phyloP scores from a whole-genome alignment of 2,113 vertebrate species.

The Polyodon spathula region DNA sequence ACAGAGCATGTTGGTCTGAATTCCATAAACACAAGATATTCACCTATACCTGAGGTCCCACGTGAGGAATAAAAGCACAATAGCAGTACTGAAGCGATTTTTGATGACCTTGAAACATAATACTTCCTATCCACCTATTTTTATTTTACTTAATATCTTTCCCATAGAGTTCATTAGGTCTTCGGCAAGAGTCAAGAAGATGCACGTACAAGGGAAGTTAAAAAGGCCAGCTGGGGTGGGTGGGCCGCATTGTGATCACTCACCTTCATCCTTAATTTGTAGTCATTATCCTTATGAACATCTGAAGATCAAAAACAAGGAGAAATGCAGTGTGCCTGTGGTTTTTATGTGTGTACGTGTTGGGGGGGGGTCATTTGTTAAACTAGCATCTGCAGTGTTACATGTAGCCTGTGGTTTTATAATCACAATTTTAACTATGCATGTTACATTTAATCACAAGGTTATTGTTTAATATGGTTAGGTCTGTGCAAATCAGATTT shows the following conservation, averaged over 20 bases:
- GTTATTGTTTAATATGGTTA: constrained; percentile 59
- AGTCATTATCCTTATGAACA: constrained; percentile 71
- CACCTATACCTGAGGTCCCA: not conserved
- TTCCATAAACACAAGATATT: not conserved
- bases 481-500: constrained; percentile 59
- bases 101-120: constrained; percentile 1
- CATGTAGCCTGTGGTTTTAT: too few relatives aligned
- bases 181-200: constrained; percentile 48
- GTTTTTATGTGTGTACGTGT: constrained; percentile 28
- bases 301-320: constrained; percentile 70
- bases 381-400: too few relatives aligned
- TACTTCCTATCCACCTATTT: constrained; percentile 3
- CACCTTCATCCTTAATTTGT: constrained; percentile 78
- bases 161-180: constrained; percentile 41
- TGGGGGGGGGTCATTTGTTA: constrained; percentile 48
- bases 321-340: constrained; percentile 47
- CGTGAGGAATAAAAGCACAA: not conserved
- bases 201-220: constrained; percentile 51
- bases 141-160: constrained; percentile 3
- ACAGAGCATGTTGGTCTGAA: not conserved
- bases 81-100: not conserved
- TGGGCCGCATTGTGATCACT: constrained; percentile 65
- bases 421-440: too few relatives aligned
- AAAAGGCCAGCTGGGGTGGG: constrained; percentile 66
- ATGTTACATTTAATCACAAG: constrained; percentile 57